Percentiles rank a stretch among this genome's conserved stretches.
Conservation (phyloP, 2,113 vertebrate species). For the Carollia perspicillata region DNA sequence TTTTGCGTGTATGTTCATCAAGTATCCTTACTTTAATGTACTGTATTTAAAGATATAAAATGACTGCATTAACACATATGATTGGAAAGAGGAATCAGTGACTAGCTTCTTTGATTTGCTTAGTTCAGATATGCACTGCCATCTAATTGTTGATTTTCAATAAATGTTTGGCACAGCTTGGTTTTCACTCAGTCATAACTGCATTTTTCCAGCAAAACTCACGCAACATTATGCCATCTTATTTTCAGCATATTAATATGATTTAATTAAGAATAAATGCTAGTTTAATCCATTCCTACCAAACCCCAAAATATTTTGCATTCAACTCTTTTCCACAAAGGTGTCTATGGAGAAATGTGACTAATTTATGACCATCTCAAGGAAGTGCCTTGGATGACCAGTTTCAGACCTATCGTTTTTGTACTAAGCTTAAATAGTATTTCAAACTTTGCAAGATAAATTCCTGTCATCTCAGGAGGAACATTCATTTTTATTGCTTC, state of each 20-base stretch:
- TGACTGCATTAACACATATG: background rate
- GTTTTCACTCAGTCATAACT: background rate
- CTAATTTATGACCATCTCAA: background rate
- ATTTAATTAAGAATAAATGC: constrained; percentile 57
- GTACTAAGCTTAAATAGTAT: background rate
- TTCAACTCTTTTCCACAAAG: background rate
- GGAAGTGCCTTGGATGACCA: background rate
- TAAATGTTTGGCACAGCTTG: constrained; percentile 16
- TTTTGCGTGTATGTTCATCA: background rate
- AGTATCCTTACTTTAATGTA: background rate
- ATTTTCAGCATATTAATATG: constrained; percentile 30
- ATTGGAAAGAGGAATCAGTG: background rate
- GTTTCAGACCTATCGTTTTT: background rate
- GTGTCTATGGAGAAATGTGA: background rate
- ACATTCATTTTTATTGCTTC: constrained; percentile 40
- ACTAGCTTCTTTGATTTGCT: background rate
- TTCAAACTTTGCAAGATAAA: constrained; percentile 36
- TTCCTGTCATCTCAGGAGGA: constrained; percentile 1
- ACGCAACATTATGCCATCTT: background rate
- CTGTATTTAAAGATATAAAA: background rate
- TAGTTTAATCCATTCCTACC: constrained; percentile 19
- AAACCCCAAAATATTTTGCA: background rate
- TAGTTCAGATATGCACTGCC: background rate
- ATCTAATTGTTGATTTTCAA: constrained; percentile 46
- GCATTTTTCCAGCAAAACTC: constrained; percentile 13